Evolutionary conservation across 2,113 vertebrate genomes (phyloP).

Genomic region (Rhynchomys soricoides): DNA sequence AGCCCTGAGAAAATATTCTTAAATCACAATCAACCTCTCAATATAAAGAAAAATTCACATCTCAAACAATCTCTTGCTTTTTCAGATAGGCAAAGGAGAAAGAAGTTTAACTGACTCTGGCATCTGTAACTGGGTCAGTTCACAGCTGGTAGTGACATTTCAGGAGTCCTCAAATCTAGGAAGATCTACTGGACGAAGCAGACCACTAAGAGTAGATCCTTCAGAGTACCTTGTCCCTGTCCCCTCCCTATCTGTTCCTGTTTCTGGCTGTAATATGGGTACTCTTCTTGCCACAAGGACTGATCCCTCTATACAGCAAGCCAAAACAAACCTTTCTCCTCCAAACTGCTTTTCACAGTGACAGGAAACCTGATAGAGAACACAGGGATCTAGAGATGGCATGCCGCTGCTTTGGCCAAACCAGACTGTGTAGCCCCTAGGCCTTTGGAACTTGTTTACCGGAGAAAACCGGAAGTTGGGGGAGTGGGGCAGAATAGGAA

Average conservation of each 20-base stretch:
- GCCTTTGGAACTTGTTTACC: not conserved
- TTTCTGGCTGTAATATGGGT: no score
- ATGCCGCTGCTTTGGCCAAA: not conserved
- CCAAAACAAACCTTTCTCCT: not conserved
- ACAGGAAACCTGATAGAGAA: not conserved
- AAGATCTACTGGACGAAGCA: not conserved
- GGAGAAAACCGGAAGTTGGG: not conserved
- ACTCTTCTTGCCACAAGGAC: not conserved
- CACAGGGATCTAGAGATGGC: not conserved
- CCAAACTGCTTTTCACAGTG: not conserved
- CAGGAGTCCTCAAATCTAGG: no score
- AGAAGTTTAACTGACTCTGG: not conserved
- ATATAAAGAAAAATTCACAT: not conserved
- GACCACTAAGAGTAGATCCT: not conserved
- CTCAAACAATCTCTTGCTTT: not conserved
- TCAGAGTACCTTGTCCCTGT: not conserved
- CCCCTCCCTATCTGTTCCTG: not conserved
- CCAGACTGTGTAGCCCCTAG: not conserved
- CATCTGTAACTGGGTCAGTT: not conserved
- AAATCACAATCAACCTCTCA: not conserved
- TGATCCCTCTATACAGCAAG: not conserved
- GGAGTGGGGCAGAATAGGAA: not conserved
- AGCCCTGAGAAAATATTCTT: not conserved
- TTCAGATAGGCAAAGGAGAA: not conserved
- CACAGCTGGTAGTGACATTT: not conserved